Conservation (phyloP, 2,113 vertebrate species). For the Perccottus glenii region DNA sequence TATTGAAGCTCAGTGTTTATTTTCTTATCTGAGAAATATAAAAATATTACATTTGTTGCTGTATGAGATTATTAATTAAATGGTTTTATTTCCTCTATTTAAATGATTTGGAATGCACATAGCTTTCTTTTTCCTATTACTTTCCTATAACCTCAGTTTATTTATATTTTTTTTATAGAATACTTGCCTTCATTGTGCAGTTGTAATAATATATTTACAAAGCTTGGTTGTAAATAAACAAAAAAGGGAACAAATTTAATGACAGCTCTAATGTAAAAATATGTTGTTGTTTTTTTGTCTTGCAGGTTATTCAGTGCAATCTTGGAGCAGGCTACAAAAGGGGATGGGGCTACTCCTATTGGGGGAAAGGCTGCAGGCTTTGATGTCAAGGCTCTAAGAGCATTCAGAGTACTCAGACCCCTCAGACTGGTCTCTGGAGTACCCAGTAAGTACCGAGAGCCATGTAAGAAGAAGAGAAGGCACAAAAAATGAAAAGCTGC, state of each 20-base stretch:
- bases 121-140: slow-evolving; percentile 10
- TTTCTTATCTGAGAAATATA: slow-evolving; percentile 41
- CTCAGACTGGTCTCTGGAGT: slow-evolving; percentile 97
- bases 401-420: slow-evolving; percentile 94
- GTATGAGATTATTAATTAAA: slow-evolving; percentile 19
- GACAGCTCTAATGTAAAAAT: not conserved
- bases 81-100: slow-evolving; percentile 33
- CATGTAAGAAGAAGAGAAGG: not conserved
- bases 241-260: slow-evolving; percentile 2
- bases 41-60: slow-evolving; percentile 32
- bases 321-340: slow-evolving; percentile 99
- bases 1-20: slow-evolving; percentile 26
- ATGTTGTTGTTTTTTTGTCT: slow-evolving; percentile 22
- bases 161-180: not conserved
- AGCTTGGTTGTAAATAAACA: not conserved
- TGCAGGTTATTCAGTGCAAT: slow-evolving; percentile 98
- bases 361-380: slow-evolving; percentile 97
- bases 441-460: slow-evolving; percentile 87
- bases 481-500: not conserved
- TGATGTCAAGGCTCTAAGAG: slow-evolving; percentile 96
- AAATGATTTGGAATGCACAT: slow-evolving; percentile 1
- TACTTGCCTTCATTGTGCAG: not conserved
- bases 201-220: not conserved
- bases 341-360: slow-evolving; percentile 90
- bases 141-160: not conserved